phyloP scores from a whole-genome alignment of 2,113 vertebrate species.

The Forbesichthys agassizii region DNA sequence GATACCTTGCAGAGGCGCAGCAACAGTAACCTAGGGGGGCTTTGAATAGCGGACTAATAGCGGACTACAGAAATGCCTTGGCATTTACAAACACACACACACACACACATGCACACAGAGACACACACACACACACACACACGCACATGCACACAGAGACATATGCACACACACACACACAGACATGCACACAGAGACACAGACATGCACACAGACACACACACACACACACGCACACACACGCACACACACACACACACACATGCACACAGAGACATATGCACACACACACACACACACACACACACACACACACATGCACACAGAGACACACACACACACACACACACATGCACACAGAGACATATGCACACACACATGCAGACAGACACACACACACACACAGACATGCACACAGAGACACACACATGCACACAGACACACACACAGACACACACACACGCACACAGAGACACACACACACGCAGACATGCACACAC shows the following conservation, averaged over 20 bases:
- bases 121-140: neutral
- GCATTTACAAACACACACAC: neutral
- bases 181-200: neutral
- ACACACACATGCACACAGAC: too few species aligned
- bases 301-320: neutral
- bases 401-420: neutral
- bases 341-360: too few species aligned
- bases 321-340: neutral
- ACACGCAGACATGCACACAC: too few species aligned
- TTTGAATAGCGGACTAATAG: too few species aligned
- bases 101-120: neutral
- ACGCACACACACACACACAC: neutral
- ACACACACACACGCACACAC: neutral
- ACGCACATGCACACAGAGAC: neutral
- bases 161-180: neutral
- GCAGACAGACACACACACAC: neutral
- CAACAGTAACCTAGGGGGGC: too few species aligned
- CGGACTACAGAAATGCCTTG: too few species aligned
- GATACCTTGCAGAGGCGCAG: too few species aligned
- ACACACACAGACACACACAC: neutral
- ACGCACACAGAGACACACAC: neutral
- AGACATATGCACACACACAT: constrained; percentile 2
- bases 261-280: neutral
- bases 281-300: neutral
- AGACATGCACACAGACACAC: neutral